phyloP scores from a whole-genome alignment of 1,140 invertebrate genomes.

The Acromyrmex charruanus region DNA sequence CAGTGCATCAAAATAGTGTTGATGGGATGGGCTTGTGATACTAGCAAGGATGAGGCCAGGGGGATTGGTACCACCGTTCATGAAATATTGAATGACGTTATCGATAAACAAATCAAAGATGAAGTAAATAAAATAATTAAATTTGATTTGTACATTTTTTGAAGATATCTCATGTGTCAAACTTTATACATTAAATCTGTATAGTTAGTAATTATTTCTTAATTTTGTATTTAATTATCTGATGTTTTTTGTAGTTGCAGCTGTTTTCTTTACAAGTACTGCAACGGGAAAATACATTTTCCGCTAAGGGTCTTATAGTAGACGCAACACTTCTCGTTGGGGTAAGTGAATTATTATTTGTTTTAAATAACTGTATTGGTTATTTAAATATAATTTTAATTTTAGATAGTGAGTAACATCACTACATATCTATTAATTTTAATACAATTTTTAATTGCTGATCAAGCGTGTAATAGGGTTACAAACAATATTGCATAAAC shows the following conservation, averaged over 20 bases:
- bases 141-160: neutral
- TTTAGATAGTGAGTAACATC: conserved; percentile 73
- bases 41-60: conserved; percentile 72
- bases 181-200: neutral
- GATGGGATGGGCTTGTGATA: conserved; percentile 78
- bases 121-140: conserved; percentile 75
- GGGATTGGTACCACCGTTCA: conserved; percentile 75
- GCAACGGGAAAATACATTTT: conserved; percentile 74
- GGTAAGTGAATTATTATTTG: conserved; percentile 56
- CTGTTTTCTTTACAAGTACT: conserved; percentile 79
- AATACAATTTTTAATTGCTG: conserved; percentile 72
- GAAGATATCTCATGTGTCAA: neutral
- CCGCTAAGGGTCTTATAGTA: conserved; percentile 69
- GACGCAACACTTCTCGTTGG: conserved; percentile 70
- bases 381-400: conserved; percentile 27
- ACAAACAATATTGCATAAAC: neutral
- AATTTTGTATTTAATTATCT: neutral
- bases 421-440: conserved; percentile 77
- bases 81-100: conserved; percentile 71
- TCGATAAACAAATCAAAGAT: conserved; percentile 75
- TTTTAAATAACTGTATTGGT: neutral
- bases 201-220: neutral
- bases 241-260: conserved; percentile 70
- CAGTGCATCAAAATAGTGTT: neutral
- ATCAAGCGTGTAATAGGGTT: neutral